A percentile compares a stretch with the other conserved stretches of the same genome.
Evolutionary conservation across 1,140 invertebrate genomes (phyloP).

Genomic region (Drosophila seguyi): DNA sequence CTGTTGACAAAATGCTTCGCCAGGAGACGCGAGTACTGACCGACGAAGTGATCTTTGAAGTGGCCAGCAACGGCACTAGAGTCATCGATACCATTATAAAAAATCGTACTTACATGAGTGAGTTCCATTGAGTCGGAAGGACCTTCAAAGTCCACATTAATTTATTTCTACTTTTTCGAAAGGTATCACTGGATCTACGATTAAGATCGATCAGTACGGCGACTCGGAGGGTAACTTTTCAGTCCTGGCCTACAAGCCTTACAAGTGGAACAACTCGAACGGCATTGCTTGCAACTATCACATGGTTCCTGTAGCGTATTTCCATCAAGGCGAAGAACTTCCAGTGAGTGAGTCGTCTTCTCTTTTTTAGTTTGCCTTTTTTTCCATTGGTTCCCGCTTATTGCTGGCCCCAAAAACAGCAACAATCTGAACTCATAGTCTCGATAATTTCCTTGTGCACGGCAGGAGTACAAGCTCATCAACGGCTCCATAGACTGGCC

Average conservation of each 20-base stretch:
- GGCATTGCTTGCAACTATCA: slow-evolving; percentile 90
- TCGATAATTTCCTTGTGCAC: slow-evolving; percentile 2
- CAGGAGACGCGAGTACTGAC: slow-evolving; percentile 87
- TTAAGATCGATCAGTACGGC: slow-evolving; percentile 95
- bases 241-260: slow-evolving; percentile 91
- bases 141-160: background rate
- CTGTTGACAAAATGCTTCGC: slow-evolving; percentile 91
- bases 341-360: slow-evolving; percentile 90
- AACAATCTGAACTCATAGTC: slow-evolving; percentile 8
- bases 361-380: slow-evolving; percentile 75
- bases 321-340: slow-evolving; percentile 90
- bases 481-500: slow-evolving; percentile 91
- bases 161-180: background rate
- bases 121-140: slow-evolving; percentile 75
- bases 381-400: slow-evolving; percentile 37
- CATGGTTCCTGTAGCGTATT: slow-evolving; percentile 93
- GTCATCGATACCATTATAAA: slow-evolving; percentile 93
- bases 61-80: slow-evolving; percentile 91
- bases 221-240: slow-evolving; percentile 99
- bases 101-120: slow-evolving; percentile 92
- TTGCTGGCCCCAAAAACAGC: slow-evolving; percentile 4
- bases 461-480: slow-evolving; percentile 88
- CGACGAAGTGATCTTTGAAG: slow-evolving; percentile 88
- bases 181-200: slow-evolving; percentile 97
- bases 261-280: slow-evolving; percentile 84